These are phyloP conservation scores for Mus minutoides DNA, from an alignment of 2,797 vertebrate genomes.

Conservation along the genomic window DNA sequence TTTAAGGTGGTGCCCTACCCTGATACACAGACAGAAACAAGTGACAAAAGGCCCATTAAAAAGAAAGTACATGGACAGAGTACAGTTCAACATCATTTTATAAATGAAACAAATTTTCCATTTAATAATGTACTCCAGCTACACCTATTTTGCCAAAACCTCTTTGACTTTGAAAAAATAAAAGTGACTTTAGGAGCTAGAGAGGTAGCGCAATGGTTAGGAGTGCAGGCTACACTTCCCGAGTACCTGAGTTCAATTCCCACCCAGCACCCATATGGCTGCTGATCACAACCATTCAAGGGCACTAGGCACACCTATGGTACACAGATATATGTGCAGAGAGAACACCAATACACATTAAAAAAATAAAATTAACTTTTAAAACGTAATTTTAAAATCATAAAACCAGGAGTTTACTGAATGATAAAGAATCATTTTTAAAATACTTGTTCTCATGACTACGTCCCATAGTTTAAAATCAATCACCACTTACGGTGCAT, in stretches of 20 bases:
- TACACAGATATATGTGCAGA: not conserved
- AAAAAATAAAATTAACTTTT: not conserved
- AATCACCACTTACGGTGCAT: not conserved
- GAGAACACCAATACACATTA: not conserved
- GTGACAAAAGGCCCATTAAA: slow-evolving; percentile 8
- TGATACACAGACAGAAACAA: slow-evolving; percentile 58
- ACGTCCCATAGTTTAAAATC: slow-evolving; percentile 6
- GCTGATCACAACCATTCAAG: not conserved
- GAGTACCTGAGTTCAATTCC: not conserved
- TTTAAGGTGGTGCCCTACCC: slow-evolving; percentile 49
- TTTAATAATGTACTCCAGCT: slow-evolving; percentile 13
- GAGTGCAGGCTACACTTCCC: not conserved
- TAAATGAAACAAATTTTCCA: slow-evolving; percentile 29
- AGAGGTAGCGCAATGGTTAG: not conserved
- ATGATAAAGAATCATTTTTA: slow-evolving; percentile 49
- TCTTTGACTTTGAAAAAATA: not conserved
- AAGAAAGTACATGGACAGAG: slow-evolving; percentile 24
- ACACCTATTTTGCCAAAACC: slow-evolving; percentile 29
- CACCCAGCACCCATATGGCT: not conserved
- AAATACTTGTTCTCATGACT: slow-evolving; percentile 28
- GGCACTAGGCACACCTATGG: not conserved
- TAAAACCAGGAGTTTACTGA: slow-evolving; percentile 42
- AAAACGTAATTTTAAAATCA: slow-evolving; percentile 15
- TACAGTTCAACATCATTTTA: not conserved
- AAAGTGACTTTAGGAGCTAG: not conserved